Percentiles rank a stretch among this genome's conserved stretches.
Evolutionary conservation across 1,140 invertebrate genomes (phyloP).

Genomic region (Dinothrombium tinctorium): DNA sequence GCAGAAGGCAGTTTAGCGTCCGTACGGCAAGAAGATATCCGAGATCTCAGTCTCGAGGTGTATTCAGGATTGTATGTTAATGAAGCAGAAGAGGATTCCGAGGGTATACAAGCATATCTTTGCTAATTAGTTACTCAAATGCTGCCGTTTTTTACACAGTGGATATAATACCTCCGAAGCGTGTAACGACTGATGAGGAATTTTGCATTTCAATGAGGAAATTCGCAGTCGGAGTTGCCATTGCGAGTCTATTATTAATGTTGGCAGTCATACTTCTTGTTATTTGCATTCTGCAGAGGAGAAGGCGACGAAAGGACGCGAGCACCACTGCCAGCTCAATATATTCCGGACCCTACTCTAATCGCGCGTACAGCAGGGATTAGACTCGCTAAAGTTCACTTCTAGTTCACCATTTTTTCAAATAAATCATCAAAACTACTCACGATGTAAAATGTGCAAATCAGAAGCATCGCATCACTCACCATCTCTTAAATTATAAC

Average conservation of each 20-base stretch:
- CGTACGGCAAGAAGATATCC: slow-evolving; percentile 11
- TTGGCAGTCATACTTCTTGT: slow-evolving; percentile 58
- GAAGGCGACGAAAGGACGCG: slow-evolving; percentile 47
- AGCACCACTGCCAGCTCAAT: slow-evolving; percentile 67
- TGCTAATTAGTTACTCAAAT: neutral
- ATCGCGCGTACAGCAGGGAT: slow-evolving; percentile 57
- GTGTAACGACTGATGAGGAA: slow-evolving; percentile 20
- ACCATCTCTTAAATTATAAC: too few relatives aligned
- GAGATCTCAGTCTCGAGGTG: slow-evolving; percentile 33
- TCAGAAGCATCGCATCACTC: too few relatives aligned
- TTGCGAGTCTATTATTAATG: slow-evolving; percentile 68
- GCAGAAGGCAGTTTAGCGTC: slow-evolving; percentile 6
- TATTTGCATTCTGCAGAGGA: slow-evolving; percentile 48
- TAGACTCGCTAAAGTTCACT: too few relatives aligned
- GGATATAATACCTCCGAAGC: neutral
- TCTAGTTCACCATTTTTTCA: too few relatives aligned
- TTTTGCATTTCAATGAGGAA: slow-evolving; percentile 70
- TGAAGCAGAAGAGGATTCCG: slow-evolving; percentile 25
- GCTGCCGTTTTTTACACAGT: neutral
- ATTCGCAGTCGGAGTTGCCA: slow-evolving; percentile 76
- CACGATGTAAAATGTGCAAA: too few relatives aligned
- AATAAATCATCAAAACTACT: too few relatives aligned
- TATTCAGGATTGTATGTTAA: slow-evolving; percentile 75
- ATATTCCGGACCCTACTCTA: slow-evolving; percentile 68
- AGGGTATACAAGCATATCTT: neutral